A percentile compares a stretch with the other conserved stretches of the same genome.
phyloP scores from a whole-genome alignment of 2,888 invertebrate genomes.

The Luffia ferchaultella region DNA sequence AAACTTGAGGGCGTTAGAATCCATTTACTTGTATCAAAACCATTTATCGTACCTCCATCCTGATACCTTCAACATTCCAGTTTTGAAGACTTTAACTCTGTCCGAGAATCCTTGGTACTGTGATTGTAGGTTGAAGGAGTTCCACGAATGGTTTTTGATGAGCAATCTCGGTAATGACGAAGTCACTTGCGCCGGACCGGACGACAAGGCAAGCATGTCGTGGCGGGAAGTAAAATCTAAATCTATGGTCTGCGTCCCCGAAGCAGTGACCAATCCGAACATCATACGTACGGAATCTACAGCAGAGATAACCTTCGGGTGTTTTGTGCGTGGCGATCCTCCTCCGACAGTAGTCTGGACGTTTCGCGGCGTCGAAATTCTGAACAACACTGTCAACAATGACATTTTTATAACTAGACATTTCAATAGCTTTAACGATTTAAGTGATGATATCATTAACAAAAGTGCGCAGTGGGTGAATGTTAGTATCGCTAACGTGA shows the following conservation, averaged over 20 bases:
- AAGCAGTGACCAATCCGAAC: constrained; percentile 66
- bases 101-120: constrained; percentile 91
- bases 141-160: constrained; percentile 82
- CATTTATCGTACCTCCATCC: constrained; percentile 72
- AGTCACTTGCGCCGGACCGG: constrained; percentile 76
- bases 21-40: constrained; percentile 84
- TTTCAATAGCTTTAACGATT: constrained; percentile 37
- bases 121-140: constrained; percentile 84
- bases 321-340: constrained; percentile 82
- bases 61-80: constrained; percentile 49
- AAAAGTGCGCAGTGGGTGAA: constrained; percentile 77
- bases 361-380: constrained; percentile 67
- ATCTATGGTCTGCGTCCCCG: constrained; percentile 84
- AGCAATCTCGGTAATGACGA: constrained; percentile 80
- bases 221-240: constrained; percentile 79
- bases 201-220: constrained; percentile 67
- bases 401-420: constrained; percentile 41
- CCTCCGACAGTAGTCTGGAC: constrained; percentile 83
- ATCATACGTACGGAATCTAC: constrained; percentile 77
- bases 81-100: constrained; percentile 79
- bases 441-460: constrained; percentile 43
- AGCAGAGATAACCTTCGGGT: constrained; percentile 83
- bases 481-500: constrained; percentile 83
- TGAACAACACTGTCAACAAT: constrained; percentile 33
- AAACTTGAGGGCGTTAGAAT: constrained; percentile 78